phyloP scores from a whole-genome alignment of 1,140 invertebrate genomes.

The Bacillus rossius region DNA sequence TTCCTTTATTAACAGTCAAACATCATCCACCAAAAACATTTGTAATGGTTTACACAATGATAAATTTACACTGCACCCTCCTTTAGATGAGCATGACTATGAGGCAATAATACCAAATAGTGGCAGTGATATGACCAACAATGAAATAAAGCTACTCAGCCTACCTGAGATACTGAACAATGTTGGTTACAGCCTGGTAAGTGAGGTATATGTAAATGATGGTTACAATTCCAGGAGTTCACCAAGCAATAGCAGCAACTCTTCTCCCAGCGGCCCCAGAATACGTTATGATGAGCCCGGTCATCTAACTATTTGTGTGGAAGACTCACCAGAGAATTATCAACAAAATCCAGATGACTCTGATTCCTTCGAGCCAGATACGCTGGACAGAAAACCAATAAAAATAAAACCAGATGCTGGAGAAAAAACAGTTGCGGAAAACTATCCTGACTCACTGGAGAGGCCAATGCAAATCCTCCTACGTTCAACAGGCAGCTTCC shows the following conservation, averaged over 20 bases:
- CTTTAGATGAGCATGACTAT: constrained; percentile 40
- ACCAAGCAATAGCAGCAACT: constrained; percentile 56
- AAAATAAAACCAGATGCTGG: constrained; percentile 35
- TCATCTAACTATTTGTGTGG: constrained; percentile 64
- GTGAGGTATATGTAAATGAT: constrained; percentile 72
- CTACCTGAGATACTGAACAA: constrained; percentile 47
- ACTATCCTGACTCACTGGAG: constrained; percentile 49
- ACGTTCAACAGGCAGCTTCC: constrained; percentile 55
- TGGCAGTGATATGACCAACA: constrained; percentile 24
- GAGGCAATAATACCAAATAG: constrained; percentile 37
- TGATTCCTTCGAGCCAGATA: constrained; percentile 77
- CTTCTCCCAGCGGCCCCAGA: constrained; percentile 47
- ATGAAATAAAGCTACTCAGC: constrained; percentile 35
- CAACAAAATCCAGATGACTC: constrained; percentile 51
- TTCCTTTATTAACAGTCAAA: too few relatives aligned
- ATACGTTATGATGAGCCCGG: constrained; percentile 58
- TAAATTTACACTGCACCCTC: too few relatives aligned
- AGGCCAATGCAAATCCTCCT: constrained; percentile 51
- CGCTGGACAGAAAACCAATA: constrained; percentile 70
- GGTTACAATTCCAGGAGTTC: constrained; percentile 61
- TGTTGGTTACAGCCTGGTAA: constrained; percentile 61
- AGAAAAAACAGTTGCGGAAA: background rate
- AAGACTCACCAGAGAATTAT: constrained; percentile 63
- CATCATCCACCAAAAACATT: too few relatives aligned
- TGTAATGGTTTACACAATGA: too few relatives aligned